Conservation (phyloP, 1,140 invertebrate species). For the Drosophila prosaltans region DNA sequence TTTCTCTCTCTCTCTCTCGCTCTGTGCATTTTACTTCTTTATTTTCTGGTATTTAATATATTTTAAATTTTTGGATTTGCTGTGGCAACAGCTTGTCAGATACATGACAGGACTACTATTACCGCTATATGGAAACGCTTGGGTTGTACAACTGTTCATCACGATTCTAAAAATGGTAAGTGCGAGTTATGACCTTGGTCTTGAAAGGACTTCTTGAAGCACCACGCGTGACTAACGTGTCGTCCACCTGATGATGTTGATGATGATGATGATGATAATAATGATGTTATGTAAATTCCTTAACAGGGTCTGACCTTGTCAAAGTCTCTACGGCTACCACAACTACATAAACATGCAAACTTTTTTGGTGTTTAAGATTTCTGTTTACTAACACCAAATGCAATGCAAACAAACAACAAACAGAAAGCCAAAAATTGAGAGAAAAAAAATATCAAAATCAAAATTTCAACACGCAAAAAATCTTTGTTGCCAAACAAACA, state of each 20-base stretch:
- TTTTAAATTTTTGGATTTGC: background rate
- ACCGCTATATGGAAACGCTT: slow-evolving; percentile 1
- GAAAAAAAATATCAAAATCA: slow-evolving; percentile 3
- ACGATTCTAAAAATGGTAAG: background rate
- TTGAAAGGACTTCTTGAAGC: slow-evolving; percentile 1
- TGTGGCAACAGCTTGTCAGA: background rate
- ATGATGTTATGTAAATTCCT: slow-evolving; percentile 8
- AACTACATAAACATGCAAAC: slow-evolving; percentile 25
- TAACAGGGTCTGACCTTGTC: slow-evolving; percentile 16
- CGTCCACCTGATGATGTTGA: slow-evolving; percentile 1
- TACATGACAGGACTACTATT: background rate
- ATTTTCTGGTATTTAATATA: too few relatives aligned
- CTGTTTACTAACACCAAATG: slow-evolving; percentile 21
- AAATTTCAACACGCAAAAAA: slow-evolving; percentile 24
- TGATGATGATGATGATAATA: background rate
- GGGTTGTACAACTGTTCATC: background rate
- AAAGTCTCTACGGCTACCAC: slow-evolving; percentile 5
- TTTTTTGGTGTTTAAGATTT: slow-evolving; percentile 14
- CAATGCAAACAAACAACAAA: slow-evolving; percentile 20
- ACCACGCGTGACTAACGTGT: slow-evolving; percentile 8
- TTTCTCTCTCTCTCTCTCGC: too few relatives aligned
- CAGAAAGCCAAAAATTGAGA: slow-evolving; percentile 3
- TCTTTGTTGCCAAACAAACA: slow-evolving; percentile 24
- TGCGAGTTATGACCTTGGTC: background rate
- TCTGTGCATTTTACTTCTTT: too few relatives aligned